Evolutionary conservation across 1,140 invertebrate genomes (phyloP).

Genomic region (Drosophila arawakana): DNA sequence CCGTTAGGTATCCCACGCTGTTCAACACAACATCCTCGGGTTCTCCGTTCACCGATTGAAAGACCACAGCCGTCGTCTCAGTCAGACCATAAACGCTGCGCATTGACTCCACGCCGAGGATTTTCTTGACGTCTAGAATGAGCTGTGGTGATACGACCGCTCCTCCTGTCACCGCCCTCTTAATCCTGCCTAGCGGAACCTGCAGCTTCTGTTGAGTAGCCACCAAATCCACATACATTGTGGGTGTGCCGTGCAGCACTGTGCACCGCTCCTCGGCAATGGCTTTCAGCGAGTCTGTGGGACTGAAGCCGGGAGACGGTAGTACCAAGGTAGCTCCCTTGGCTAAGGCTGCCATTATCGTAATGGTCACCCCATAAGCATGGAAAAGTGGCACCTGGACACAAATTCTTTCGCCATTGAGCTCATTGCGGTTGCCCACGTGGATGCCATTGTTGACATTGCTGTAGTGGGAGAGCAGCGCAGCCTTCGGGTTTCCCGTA

Average conservation of each 20-base stretch:
- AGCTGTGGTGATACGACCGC: slow-evolving; percentile 91
- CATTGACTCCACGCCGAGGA: slow-evolving; percentile 85
- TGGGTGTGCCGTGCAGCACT: slow-evolving; percentile 95
- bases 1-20: slow-evolving; percentile 91
- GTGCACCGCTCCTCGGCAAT: slow-evolving; percentile 91
- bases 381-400: slow-evolving; percentile 96
- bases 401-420: slow-evolving; percentile 86
- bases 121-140: slow-evolving; percentile 87
- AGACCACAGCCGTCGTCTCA: slow-evolving; percentile 92
- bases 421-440: slow-evolving; percentile 86
- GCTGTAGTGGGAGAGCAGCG: slow-evolving; percentile 92
- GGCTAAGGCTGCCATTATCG: slow-evolving; percentile 88
- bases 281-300: slow-evolving; percentile 88
- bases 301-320: slow-evolving; percentile 89
- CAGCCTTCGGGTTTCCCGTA: slow-evolving; percentile 92
- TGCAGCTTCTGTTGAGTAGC: slow-evolving; percentile 85
- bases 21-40: slow-evolving; percentile 87
- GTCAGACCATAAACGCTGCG: slow-evolving; percentile 94
- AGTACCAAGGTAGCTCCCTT: slow-evolving; percentile 90
- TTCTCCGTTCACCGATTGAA: slow-evolving; percentile 89
- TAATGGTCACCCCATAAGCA: slow-evolving; percentile 91
- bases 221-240: slow-evolving; percentile 97
- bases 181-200: slow-evolving; percentile 85
- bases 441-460: slow-evolving; percentile 94
- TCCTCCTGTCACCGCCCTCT: slow-evolving; percentile 90